Base-by-base conservation (phyloP, 2,888 invertebrate genomes). In the Phasia obesa region DNA sequence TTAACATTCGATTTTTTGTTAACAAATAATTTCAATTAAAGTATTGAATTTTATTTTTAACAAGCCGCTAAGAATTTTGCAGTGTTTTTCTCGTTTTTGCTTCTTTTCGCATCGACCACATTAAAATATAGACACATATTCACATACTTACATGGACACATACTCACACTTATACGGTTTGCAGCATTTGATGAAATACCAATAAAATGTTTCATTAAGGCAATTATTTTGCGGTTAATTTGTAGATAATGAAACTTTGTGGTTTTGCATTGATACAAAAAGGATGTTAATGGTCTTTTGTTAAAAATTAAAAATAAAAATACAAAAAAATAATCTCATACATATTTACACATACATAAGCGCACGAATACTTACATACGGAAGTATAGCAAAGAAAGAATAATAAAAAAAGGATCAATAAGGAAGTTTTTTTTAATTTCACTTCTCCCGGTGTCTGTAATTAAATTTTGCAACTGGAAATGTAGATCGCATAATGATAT, bases 211-310 rank as follows among this genome's bases (percentile, higher is more conserved):
- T 81, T 77, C 81, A 84, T 84, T 84, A 86, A 85, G 85, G 85
- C 86, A 86, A 87, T 87, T 87, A 86, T 85, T 84, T 85, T 86
- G 86, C 76, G 87, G 87, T 86, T 84, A 87, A 86, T 86, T 87
- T 86, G 85, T 84, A 83, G 85, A 86, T 75, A 83, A 83, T 83
- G 83, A 76, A 83, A 79, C 75, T 71, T 71, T 83, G 83, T 55
- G 83, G 83, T 79, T 83, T 78, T 71, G 19, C 75, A 71, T 75
- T 71, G 74, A 60, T 67, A 62, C 57, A 53, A 60, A 49, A 73
- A 67, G 53, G 38, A 57, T 60, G 15, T 51, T 51, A 5, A 31
- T 65, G 38, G 31, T 17, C 42, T 53, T 65, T 79, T 73, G 51
- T 57, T 59, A 2, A 59, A 51, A 2, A 47, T 25, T 19, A 17